Percentiles rank a stretch among this genome's conserved stretches.
These are phyloP conservation scores for Colossoma macropomum DNA, from an alignment of 2,113 vertebrate genomes.

Conservation along the genomic window DNA sequence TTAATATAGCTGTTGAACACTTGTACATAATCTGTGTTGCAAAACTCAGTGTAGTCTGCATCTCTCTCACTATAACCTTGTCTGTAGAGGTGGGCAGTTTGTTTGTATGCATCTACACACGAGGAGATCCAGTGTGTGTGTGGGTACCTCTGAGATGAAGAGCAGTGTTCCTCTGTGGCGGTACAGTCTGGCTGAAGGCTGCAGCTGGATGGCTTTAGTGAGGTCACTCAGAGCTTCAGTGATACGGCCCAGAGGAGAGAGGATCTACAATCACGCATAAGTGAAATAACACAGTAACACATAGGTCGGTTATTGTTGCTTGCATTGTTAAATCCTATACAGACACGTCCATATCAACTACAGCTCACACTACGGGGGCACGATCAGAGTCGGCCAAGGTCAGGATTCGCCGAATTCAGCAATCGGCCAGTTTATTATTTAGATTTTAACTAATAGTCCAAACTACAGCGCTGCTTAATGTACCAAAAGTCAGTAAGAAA, in stretches of 20 bases:
- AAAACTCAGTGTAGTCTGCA: too few species aligned
- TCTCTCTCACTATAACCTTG: too few species aligned
- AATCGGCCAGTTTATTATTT: too few species aligned
- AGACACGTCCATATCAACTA: background rate
- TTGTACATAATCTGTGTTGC: too few species aligned
- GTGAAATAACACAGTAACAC: background rate
- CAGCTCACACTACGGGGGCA: too few species aligned
- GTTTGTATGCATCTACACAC: background rate
- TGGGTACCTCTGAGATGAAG: constrained; percentile 95
- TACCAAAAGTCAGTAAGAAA: too few species aligned
- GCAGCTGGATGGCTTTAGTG: constrained; percentile 94
- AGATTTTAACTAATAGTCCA: too few species aligned
- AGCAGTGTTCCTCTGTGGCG: constrained; percentile 92
- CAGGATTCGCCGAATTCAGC: too few species aligned
- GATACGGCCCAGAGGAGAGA: constrained; percentile 93
- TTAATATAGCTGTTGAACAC: too few species aligned
- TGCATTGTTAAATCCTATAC: background rate
- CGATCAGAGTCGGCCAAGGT: too few species aligned
- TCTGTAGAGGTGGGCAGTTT: too few species aligned
- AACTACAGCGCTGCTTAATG: too few species aligned
- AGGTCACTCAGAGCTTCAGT: constrained; percentile 92
- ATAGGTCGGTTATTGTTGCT: background rate
- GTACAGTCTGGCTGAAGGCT: constrained; percentile 93
- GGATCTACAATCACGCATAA: constrained; percentile 78
- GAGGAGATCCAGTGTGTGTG: background rate